phyloP scores from a whole-genome alignment of 2,888 invertebrate species.

The Drepanosiphum platanoidis region DNA sequence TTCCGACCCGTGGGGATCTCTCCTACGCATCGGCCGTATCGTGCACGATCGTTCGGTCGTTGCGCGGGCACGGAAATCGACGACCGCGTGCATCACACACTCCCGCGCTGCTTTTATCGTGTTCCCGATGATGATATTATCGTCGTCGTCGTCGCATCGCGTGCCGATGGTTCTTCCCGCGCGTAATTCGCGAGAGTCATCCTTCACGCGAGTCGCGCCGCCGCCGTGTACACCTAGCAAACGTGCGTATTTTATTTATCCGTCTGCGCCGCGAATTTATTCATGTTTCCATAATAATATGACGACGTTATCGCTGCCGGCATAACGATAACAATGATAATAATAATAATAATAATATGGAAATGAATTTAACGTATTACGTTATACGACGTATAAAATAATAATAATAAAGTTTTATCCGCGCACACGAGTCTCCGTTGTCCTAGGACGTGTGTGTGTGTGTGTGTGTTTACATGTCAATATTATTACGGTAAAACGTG shows the following conservation, averaged over 20 bases:
- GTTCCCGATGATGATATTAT: too few relatives aligned
- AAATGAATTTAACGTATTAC: neutral
- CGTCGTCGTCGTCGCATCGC: neutral
- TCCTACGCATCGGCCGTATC: too few relatives aligned
- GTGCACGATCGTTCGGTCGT: too few relatives aligned
- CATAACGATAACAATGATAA: too few relatives aligned
- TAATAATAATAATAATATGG: neutral
- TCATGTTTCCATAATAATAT: too few relatives aligned
- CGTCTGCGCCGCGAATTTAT: neutral
- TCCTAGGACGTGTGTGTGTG: conserved; percentile 19
- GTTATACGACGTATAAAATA: too few relatives aligned
- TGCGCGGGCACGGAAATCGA: too few relatives aligned
- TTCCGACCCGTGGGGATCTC: too few relatives aligned
- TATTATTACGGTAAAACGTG: neutral
- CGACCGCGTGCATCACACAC: too few relatives aligned
- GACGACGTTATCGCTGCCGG: neutral
- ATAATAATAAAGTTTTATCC: neutral
- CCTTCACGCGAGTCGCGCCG: neutral
- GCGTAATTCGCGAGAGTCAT: neutral
- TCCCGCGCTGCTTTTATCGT: too few relatives aligned
- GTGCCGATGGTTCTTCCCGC: neutral
- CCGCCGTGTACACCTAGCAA: neutral
- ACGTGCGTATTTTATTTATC: too few relatives aligned
- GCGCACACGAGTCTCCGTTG: neutral
- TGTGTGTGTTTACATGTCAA: neutral